Evolutionary conservation across 2,113 vertebrate species (phyloP), one percentile per base, ranked within the genome.

Genomic region (Malurus cyaneus): DNA sequence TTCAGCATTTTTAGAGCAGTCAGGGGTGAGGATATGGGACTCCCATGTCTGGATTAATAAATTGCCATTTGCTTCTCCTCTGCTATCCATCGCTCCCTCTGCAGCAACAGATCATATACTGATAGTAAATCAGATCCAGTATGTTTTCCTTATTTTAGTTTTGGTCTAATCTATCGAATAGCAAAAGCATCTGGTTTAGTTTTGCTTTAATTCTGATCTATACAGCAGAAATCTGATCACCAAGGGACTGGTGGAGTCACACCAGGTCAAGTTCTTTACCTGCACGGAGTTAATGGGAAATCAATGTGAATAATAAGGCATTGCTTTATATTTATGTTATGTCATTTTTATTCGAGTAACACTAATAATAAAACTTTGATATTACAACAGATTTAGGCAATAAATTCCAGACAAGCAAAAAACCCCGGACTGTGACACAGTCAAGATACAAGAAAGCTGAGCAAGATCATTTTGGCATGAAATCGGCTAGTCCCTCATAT

Each of bases 1-100:
- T 98, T 98, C 96, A 84, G 96, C 96, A 96, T 95, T 98, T 97
- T 98, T 97, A 96, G 98, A 97, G 97, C 97, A 97, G 97, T 97
- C 96, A 89, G 97, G 95, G 96, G 92, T 92, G 88, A 97, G 95
- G 60, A 69, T 89, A 84, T 86, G 71, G 76, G 86, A 93, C 81
- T 96, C 96, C 95, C 97, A 89, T 81, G 88, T 78, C 71, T 36
- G 13, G 85, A 84, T 94, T 97, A 98, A 97, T 97, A 97, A 98
- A 97, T 73, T 72, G 79, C 88, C 93, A 92, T 92, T 95, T 80
- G 78, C 72, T 72, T 95, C 88, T 92, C 42, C 71, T 74, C 74
- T 78, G 56, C 93, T 85, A 71, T 89, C 92, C 89, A 20, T 31
- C 39, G 80, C 76, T 97, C 97, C 97, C 96, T 87, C 18, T 52